Base-by-base conservation (phyloP, 2,888 invertebrate genomes). In the Andrena dorsata region DNA sequence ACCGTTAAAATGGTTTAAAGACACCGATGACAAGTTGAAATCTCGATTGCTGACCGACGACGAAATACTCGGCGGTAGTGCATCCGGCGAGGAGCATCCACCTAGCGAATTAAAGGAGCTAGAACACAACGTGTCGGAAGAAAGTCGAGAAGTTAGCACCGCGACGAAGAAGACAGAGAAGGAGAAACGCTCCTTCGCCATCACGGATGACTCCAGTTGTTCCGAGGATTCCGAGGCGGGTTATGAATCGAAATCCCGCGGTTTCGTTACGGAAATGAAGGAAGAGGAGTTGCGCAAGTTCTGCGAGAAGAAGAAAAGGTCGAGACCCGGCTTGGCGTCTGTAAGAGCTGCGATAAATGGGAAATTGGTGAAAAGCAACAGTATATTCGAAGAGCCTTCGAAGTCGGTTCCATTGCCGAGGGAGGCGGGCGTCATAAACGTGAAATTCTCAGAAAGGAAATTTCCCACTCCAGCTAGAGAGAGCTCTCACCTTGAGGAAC, bases 391-490 rank as follows among this genome's bases (percentile, higher is more conserved):
- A 20, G 89, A 90, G 23, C 91, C 94, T 1, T 93, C 93, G 53
- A 94, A 94, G 76, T 93, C 94, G 23, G 86, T 95, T 70, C 96
- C 96, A 3, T 94, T 94, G 77, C 94, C 96, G 13, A 95, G 98
- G 87, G 94, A 95, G 87, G 92, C 93, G 30, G 95, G 95, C 7
- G 95, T 94, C 53, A 95, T 98, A 70, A 94, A 95, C 84, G 95
- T 98, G 10, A 95, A 94, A 41, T 97, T 98, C 91, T 97, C 98
- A 0, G 95, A 96, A 10, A 95, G 98, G 74, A 95, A 95, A 28
- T 97, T 98, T 92, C 97, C 97, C 0, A 98, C 98, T 1, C 98
- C 98, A 0, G 96, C 96, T 70, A 94, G 98, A 81, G 97, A 97
- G 93, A 97, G 97, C 0, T 94, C 95, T 66, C 94, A 95, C 20